A percentile compares a stretch with the other conserved stretches of the same genome.
Conservation (phyloP, 1,140 invertebrate species). For the Pseudomyrmex pallidus region DNA sequence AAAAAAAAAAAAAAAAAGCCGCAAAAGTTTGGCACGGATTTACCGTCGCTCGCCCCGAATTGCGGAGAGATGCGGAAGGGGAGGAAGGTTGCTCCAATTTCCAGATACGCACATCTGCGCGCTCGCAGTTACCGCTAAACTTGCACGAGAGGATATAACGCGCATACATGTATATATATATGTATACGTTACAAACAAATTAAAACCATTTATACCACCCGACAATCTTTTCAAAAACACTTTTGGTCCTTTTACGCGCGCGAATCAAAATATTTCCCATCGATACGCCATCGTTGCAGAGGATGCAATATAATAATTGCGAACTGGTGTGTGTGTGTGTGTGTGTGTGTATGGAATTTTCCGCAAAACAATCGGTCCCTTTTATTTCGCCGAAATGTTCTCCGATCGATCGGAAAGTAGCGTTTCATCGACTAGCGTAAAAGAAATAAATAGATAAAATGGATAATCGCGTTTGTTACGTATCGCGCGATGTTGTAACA, state of each 20-base stretch:
- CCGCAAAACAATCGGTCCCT: no score
- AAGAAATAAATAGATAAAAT: no score
- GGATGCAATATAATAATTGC: not conserved
- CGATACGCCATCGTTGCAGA: not conserved
- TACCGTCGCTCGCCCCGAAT: slow-evolving; percentile 15
- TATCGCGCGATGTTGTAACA: no score
- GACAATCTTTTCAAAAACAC: slow-evolving; percentile 39
- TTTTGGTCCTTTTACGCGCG: slow-evolving; percentile 30
- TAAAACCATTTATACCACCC: slow-evolving; percentile 15
- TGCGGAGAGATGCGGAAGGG: not conserved
- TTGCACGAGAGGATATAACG: not conserved
- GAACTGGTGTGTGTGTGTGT: no score
- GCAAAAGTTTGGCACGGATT: slow-evolving; percentile 50
- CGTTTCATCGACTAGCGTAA: no score
- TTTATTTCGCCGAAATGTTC: no score
- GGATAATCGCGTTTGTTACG: no score
- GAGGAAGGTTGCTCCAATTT: slow-evolving; percentile 41
- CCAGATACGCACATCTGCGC: slow-evolving; percentile 35
- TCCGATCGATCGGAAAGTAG: no score
- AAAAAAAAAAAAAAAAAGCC: slow-evolving; percentile 20
- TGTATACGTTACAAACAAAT: slow-evolving; percentile 49
- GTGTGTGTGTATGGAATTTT: no score
- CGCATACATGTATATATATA: not conserved
- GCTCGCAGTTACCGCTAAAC: slow-evolving; percentile 43
- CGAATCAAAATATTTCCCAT: slow-evolving; percentile 24